A percentile compares a stretch with the other conserved stretches of the same genome.
These are phyloP conservation scores for Drosophila arawakana DNA, from an alignment of 1,140 invertebrate genomes.

Conservation along the genomic window DNA sequence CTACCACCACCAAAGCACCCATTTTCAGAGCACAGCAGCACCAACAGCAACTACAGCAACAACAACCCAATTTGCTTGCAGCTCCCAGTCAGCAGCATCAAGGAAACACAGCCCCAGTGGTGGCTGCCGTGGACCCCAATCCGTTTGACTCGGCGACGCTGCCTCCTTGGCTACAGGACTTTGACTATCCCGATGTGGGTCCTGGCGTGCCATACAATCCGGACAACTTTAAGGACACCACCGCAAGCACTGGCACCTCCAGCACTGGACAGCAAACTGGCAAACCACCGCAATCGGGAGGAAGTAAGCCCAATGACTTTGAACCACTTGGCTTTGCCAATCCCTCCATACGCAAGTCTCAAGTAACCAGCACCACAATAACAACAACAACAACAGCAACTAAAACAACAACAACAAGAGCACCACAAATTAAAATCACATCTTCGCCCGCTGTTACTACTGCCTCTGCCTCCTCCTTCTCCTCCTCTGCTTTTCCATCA, in stretches of 20 bases:
- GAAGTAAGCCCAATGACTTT: conserved; percentile 64
- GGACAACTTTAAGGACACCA: conserved; percentile 57
- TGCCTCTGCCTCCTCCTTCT: conserved; percentile 8
- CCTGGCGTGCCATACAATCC: conserved; percentile 78
- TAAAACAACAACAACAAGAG: conserved; percentile 17
- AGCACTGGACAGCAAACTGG: not conserved
- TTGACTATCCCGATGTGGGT: conserved; percentile 82
- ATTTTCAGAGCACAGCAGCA: conserved; percentile 53
- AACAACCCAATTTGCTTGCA: conserved; percentile 48
- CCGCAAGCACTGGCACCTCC: not conserved
- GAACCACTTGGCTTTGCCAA: conserved; percentile 49
- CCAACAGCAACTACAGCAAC: conserved; percentile 29
- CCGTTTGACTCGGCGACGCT: conserved; percentile 75
- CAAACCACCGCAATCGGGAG: conserved; percentile 22
- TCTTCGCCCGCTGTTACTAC: conserved; percentile 32
- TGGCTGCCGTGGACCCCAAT: conserved; percentile 55
- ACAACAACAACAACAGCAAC: conserved; percentile 18
- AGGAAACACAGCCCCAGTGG: conserved; percentile 1
- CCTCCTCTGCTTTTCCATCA: conserved; percentile 78
- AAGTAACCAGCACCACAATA: conserved; percentile 23
- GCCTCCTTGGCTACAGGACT: conserved; percentile 75
- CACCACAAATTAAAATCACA: not conserved
- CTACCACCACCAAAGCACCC: conserved; percentile 60
- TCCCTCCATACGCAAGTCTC: conserved; percentile 10
- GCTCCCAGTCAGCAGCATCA: conserved; percentile 32